Evolutionary conservation across 1,140 invertebrate species (phyloP).

Genomic region (Octopus bimaculoides): DNA sequence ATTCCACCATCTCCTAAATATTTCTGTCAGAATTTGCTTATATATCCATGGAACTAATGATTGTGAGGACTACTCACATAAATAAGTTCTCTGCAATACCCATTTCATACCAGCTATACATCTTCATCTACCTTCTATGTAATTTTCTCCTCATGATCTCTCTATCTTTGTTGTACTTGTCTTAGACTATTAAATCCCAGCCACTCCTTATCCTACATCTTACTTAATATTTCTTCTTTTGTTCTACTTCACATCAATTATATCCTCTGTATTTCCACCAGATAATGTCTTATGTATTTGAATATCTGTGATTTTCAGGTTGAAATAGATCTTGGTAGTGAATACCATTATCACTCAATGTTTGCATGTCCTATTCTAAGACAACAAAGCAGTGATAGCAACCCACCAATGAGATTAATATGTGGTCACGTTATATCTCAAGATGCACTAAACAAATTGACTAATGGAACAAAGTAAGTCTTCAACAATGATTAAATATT

Average conservation of each 20-base stretch:
- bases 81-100: too few relatives aligned
- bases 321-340: slow-evolving; percentile 84
- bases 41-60: too few relatives aligned
- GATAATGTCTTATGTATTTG: too few relatives aligned
- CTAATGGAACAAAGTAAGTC: slow-evolving; percentile 85
- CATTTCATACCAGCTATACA: too few relatives aligned
- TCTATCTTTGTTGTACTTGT: not conserved
- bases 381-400: slow-evolving; percentile 92
- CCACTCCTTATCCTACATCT: not conserved
- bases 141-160: too few relatives aligned
- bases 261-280: too few relatives aligned
- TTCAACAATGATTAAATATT: not conserved
- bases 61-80: too few relatives aligned
- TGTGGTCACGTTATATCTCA: slow-evolving; percentile 98
- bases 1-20: too few relatives aligned
- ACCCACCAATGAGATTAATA: slow-evolving; percentile 94
- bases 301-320: slow-evolving; percentile 64
- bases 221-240: not conserved
- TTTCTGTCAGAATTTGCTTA: too few relatives aligned
- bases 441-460: slow-evolving; percentile 93
- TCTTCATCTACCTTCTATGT: too few relatives aligned
- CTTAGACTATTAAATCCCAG: not conserved
- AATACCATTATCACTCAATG: slow-evolving; percentile 91
- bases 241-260: not conserved
- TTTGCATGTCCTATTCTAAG: slow-evolving; percentile 98